Conservation (phyloP, 2,113 vertebrate genomes). For the Colistium nudipinnis region DNA sequence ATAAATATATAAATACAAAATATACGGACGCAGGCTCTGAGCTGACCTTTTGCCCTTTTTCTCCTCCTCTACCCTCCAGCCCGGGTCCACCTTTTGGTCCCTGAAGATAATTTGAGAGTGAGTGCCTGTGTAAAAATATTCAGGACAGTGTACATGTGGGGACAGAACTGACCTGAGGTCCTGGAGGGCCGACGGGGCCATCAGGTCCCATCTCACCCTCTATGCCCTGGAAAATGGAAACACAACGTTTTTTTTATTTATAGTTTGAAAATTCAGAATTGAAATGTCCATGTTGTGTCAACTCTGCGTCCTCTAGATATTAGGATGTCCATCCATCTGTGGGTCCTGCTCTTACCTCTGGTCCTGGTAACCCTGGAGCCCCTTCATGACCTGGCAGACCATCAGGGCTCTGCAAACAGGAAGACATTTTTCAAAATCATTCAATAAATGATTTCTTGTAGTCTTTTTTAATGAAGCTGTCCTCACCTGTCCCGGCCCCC, state of each 20-base stretch:
- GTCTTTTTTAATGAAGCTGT: not conserved
- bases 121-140: not conserved
- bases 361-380: conserved; percentile 63
- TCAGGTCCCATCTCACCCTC: conserved; percentile 72
- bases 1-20: too few species aligned
- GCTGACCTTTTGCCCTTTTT: conserved; percentile 85
- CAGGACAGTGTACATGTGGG: not conserved
- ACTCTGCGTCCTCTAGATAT: too few species aligned
- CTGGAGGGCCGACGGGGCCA: conserved; percentile 71
- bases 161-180: conserved; percentile 71
- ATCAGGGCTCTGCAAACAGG: conserved; percentile 71
- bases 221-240: conserved; percentile 63
- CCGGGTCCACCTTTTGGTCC: conserved; percentile 77
- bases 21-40: not conserved
- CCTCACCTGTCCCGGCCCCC: conserved; percentile 76
- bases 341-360: conserved; percentile 65
- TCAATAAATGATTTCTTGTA: not conserved
- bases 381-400: conserved; percentile 74
- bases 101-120: conserved; percentile 50
- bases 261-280: too few species aligned
- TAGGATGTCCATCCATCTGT: not conserved
- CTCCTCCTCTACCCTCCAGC: conserved; percentile 72
- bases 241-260: not conserved
- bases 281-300: too few species aligned
- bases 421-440: not conserved